Evolutionary conservation across 2,888 invertebrate species (phyloP).

Genomic region (Orthosia cruda): DNA sequence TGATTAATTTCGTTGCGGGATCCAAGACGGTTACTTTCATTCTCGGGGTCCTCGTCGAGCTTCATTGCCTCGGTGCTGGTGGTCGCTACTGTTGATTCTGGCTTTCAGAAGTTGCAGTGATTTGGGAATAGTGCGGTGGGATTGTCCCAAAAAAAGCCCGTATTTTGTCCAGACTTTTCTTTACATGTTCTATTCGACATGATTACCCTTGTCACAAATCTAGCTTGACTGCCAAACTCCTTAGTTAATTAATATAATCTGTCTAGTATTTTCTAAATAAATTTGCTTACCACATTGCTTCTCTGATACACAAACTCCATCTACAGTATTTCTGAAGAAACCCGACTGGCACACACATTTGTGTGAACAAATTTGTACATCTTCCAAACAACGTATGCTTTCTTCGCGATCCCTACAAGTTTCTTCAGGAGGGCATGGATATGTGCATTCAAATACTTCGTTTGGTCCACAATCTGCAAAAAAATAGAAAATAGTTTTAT

Average conservation of each 20-base stretch:
- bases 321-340: constrained; percentile 15
- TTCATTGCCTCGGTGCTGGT: too few species aligned
- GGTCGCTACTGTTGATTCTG: too few species aligned
- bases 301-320: constrained; percentile 17
- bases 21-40: too few species aligned
- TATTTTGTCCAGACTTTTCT: not conserved
- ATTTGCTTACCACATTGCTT: constrained; percentile 15
- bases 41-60: too few species aligned
- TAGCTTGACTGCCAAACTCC: not conserved
- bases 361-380: not conserved
- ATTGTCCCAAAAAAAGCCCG: too few species aligned
- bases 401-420: constrained; percentile 3
- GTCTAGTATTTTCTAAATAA: not conserved
- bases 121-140: too few species aligned
- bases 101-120: too few species aligned
- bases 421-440: constrained; percentile 3
- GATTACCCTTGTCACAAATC: not conserved
- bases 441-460: not conserved
- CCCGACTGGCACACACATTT: constrained; percentile 23
- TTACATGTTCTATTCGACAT: not conserved
- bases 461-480: constrained; percentile 15
- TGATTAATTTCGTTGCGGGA: too few species aligned
- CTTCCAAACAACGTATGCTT: not conserved
- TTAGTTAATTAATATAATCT: not conserved
- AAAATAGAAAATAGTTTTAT: not conserved